These are phyloP conservation scores for Varecia variegata DNA, from an alignment of 2,797 vertebrate genomes.

Conservation along the genomic window DNA sequence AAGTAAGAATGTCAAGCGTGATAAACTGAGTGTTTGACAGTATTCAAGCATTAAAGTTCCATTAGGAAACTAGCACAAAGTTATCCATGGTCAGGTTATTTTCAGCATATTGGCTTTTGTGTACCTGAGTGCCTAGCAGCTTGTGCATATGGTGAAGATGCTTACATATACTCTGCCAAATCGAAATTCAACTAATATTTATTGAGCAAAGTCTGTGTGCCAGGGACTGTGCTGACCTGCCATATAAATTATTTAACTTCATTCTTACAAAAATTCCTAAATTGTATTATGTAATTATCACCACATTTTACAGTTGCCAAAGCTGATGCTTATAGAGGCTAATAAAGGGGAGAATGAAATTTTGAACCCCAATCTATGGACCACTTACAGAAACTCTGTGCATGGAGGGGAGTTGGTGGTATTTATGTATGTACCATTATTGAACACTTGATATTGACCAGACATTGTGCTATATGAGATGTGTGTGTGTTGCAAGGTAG, in stretches of 20 bases:
- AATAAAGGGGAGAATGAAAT: background rate
- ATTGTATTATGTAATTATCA: background rate
- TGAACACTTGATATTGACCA: background rate
- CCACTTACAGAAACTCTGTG: background rate
- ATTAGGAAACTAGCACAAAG: background rate
- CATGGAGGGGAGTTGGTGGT: background rate
- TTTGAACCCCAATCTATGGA: background rate
- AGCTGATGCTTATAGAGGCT: background rate
- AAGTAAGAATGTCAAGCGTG: background rate
- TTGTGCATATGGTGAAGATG: background rate
- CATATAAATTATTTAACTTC: background rate
- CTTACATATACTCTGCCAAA: background rate
- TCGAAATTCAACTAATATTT: background rate
- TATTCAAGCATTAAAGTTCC: background rate
- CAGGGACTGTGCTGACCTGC: background rate
- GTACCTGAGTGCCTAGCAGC: background rate
- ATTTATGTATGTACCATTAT: background rate
- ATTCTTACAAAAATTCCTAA: background rate
- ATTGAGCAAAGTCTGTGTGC: background rate
- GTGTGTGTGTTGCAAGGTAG: background rate
- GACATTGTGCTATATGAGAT: background rate
- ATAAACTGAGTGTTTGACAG: background rate
- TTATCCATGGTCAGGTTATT: background rate
- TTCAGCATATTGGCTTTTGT: background rate
- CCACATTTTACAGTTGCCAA: background rate